Evolutionary conservation across 2,888 invertebrate species (phyloP).

Genomic region (Volucella zonaria): DNA sequence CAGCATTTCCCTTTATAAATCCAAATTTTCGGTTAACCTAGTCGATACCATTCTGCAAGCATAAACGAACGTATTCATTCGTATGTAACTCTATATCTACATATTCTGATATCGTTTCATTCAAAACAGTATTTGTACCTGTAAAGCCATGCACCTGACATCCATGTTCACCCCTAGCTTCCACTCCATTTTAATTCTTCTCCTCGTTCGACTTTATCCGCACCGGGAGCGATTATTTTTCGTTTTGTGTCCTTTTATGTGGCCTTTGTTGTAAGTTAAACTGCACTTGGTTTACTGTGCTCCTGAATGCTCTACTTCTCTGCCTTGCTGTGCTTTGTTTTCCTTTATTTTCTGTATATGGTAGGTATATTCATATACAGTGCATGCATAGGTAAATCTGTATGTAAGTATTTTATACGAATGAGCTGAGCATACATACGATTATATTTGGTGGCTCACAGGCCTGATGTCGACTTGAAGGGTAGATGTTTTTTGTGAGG

Average conservation of each 20-base stretch:
- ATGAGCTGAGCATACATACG: no score
- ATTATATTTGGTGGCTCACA: conserved; percentile 5
- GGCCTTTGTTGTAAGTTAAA: conserved; percentile 61
- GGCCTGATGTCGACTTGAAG: conserved; percentile 23
- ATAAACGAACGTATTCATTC: no score
- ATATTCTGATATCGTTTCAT: conserved; percentile 26
- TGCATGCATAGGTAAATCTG: conserved; percentile 6
- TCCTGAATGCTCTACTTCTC: conserved; percentile 37
- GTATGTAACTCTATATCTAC: neutral
- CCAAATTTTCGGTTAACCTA: neutral
- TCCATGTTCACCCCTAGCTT: neutral
- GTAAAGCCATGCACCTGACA: conserved; percentile 35
- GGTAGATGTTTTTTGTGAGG: neutral
- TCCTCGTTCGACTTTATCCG: conserved; percentile 46
- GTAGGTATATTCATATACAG: conserved; percentile 5
- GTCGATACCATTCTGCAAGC: conserved; percentile 14
- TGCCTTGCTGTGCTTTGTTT: conserved; percentile 27
- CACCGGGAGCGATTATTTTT: conserved; percentile 61
- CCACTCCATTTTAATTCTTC: conserved; percentile 27
- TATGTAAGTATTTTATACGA: neutral
- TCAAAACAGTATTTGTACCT: neutral
- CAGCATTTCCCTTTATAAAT: neutral
- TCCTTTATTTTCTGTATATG: conserved; percentile 32
- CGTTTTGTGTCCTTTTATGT: conserved; percentile 53
- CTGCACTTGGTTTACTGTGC: conserved; percentile 58